Base-by-base conservation (phyloP, 2,888 invertebrate genomes). In the Nycteola revayana region DNA sequence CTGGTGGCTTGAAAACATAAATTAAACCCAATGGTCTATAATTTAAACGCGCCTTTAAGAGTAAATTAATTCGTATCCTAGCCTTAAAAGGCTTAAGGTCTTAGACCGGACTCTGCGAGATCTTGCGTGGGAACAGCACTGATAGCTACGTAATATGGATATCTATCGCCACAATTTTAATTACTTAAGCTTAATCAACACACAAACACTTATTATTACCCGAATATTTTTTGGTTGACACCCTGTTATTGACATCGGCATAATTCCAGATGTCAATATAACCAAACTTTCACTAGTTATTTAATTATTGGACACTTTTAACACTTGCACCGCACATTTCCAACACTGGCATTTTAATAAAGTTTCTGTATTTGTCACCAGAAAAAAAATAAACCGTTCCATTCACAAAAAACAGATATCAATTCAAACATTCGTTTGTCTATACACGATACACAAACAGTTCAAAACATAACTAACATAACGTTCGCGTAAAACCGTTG, bases 381-480 rank as follows among this genome's bases (percentile, higher is more conserved):
- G 3, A 51, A 49, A 40, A 27, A 57, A 49, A 49, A 46, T 28
- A 51, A 40, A 61, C 45, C 55, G 51, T 69, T 75, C 66, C 74
- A 83, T 81, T 79, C 62, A 73, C 60, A 49, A 70, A 66, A 49
- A 36, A 27, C 41, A 21, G 34, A 50, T n/a, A n/a, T n/a, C n/a
- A 59, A 56, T 41, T 38, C 37, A 49, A 55, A 45, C 47, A 47
- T 51, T 61, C 40, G 46, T 56, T 52, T 31, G 36, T 41, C 44
- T 34, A 51, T 42, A 55, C 35, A 53, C 36, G 39, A 53, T 56
- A 55, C 57, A 60, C 62, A 55, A 71, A 73, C 68, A 42, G 69
- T 76, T 79, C 69, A 80, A 78, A 80, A 77, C 73, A 78, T 69
- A 77, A 77, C 75, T 81, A 82, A 74, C 66, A 57, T 77, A 82